Evolutionary conservation across 1,140 invertebrate species (phyloP).

Genomic region (Leptonema lineaticorne): DNA sequence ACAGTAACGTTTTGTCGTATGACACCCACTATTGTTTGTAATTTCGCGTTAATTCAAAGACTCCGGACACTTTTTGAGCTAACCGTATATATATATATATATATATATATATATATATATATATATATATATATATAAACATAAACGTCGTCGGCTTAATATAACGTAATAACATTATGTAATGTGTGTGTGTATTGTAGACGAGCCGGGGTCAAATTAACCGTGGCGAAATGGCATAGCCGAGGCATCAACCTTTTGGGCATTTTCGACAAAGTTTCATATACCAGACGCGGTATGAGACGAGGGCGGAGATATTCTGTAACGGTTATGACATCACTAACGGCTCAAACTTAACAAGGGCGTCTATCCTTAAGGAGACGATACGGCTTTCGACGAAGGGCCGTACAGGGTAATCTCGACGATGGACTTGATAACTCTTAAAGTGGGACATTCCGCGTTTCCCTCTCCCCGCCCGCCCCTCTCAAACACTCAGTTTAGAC

Average conservation of each 20-base stretch:
- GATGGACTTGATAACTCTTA: conserved; percentile 9
- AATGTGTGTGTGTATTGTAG: neutral
- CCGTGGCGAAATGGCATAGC: neutral
- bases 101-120: no score
- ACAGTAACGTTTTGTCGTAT: no score
- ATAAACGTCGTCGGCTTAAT: no score
- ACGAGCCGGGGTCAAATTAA: conserved; percentile 6
- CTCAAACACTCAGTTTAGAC: no score
- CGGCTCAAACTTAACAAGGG: conserved; percentile 19
- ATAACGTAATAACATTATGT: no score
- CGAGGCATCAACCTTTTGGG: neutral
- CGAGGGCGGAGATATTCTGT: neutral
- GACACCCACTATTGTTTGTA: no score
- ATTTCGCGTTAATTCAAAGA: no score
- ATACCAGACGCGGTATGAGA: no score
- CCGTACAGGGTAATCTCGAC: conserved; percentile 9
- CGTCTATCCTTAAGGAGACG: conserved; percentile 12
- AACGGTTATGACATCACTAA: conserved; percentile 17
- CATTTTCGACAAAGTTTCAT: neutral
- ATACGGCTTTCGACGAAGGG: neutral
- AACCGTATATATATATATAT: no score
- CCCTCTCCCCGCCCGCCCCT: no score
- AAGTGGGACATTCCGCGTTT: neutral
- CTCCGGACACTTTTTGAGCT: no score
- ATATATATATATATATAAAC: no score